Evolutionary conservation across 2,888 invertebrate species (phyloP).

Genomic region (Sminthurinus aureus): DNA sequence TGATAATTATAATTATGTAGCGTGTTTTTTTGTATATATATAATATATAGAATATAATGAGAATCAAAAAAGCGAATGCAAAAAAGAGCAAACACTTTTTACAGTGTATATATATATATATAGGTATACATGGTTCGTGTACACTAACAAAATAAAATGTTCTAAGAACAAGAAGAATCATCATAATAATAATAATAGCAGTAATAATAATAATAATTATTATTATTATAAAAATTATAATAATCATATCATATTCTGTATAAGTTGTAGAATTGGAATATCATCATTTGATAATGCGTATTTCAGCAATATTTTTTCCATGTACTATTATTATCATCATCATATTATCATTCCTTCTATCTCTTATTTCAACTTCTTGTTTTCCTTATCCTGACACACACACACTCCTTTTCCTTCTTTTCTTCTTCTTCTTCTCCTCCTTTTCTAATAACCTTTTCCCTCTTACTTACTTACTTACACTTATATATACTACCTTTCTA

Average conservation of each 20-base stretch:
- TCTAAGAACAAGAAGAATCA: neutral
- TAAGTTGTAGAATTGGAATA: neutral
- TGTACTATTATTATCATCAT: no score
- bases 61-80: neutral
- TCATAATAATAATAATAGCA: neutral
- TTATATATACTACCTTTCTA: no score
- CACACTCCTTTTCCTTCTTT: neutral
- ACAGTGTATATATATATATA: neutral
- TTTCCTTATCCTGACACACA: no score
- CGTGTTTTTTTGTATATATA: slow-evolving; percentile 4
- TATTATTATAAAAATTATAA: no score
- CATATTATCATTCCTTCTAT: neutral
- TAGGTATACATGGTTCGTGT: neutral
- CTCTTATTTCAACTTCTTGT: neutral
- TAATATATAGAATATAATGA: neutral
- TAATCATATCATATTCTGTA: no score
- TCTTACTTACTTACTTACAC: no score
- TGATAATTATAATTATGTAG: neutral
- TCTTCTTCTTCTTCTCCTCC: neutral
- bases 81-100: slow-evolving; percentile 10
- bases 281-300: neutral
- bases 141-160: slow-evolving; percentile 3
- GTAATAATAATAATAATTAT: no score
- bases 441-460: no score
- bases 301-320: neutral